Base-by-base conservation (phyloP, 2,888 invertebrate species). In the Athripsodes cinereus region DNA sequence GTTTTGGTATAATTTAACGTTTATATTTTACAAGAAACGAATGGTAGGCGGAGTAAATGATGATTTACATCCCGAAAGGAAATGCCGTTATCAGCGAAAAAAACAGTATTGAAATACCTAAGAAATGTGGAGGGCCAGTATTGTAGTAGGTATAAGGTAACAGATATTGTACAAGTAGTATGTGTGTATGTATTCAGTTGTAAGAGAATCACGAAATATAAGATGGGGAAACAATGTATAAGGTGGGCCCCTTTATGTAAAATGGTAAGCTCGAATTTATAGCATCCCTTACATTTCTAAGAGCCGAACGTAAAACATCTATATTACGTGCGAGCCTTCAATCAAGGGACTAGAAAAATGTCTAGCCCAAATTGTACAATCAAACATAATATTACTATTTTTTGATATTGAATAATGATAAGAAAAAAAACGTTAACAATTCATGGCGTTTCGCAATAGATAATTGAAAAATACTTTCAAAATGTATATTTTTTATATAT, bases 261-360 rank as follows among this genome's bases (percentile, higher is more conserved):
- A 60, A 58, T 57, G 60, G 57, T 58, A 56, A 60, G 60, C 56
- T 49, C 50, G 48, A 62, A 62, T 62, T 62, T 62, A 62, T 60
- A 58, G 60, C 62, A 49, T 49, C 59, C 56, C 50, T 56, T 55
- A 56, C 35, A 44, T 31, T n/a, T 52, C 48, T 52, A 52, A 40
- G 50, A 44, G n/a, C n/a, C n/a, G 52, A 31, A 46, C 34, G 53
- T 40, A 16, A 3, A 40, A 13, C 40, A 13, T 40, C 16, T 40
- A 13, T 40, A 16, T 40, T 13, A 13, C 40, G 40, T 40, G 40
- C 40, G 40, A 16, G 3, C 2, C 13, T 13, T 16, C 40, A 16
- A 40, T 40, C 40, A 40, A 40, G 40, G 13, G 16, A 40, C 40
- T 40, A 40, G 40, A 40, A 40, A 40, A 26, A 26, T 6, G 10